Evolutionary conservation across 2,888 invertebrate species (phyloP), one percentile per base, ranked within the genome.

Genomic region (Sesamia inferens): DNA sequence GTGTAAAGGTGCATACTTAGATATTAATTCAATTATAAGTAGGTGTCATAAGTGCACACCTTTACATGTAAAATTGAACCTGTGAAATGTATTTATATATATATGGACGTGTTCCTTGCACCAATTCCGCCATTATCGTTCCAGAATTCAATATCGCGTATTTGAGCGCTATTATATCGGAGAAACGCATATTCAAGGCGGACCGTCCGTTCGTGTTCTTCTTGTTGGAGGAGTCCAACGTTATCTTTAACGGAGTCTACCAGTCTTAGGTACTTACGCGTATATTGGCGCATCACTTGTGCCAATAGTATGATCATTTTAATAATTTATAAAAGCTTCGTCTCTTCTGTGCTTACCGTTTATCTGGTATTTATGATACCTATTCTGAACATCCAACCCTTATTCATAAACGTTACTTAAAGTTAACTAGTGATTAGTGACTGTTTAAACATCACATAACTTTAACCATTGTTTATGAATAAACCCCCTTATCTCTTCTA

Each of bases 141-240:
- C 31, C 88, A 90, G 90, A 68, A 44, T 86, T 86, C 70, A 71
- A 67, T 65, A 58, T 85, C 64, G 3, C 81, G 61, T 83, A 78
- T 82, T 78, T 83, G 68, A 86, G 82, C 58, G 83, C 84, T 44
- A 0, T 74, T 8, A 11, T 88, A 64, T 6, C 66, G 16, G 61
- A 79, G 62, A 73, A 16, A 7, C 10, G 6, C 39, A 10, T n/a
- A 57, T 89, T 93, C 81, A 76, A 75, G 7, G 93, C 92, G 7
- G 87, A 93, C 72, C 93, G 85, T 80, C 87, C 90, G 2, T 90
- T 88, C 79, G 47, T 81, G 42, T 90, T 87, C 83, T 71, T 71
- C 70, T 73, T 90, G 70, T 74, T 73, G 76, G 70, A 80, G 16
- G 63, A 66, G 31, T 58, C 83, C 48, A 85, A 72, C 31, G 68